Conservation (phyloP, 2,797 vertebrate genomes). For the Glyptemys insculpta region DNA sequence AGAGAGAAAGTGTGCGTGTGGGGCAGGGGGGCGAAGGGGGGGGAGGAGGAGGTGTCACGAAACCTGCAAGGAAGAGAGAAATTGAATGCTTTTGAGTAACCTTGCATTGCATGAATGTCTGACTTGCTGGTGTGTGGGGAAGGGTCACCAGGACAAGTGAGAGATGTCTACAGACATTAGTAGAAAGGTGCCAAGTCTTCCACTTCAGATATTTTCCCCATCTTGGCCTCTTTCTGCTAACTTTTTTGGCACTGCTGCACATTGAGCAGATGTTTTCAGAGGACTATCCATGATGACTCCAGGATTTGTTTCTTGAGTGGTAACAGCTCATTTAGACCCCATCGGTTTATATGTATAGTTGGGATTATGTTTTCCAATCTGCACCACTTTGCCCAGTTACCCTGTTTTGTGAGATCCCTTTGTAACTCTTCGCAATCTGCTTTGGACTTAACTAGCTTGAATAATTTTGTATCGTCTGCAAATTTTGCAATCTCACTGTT, state of each 20-base stretch:
- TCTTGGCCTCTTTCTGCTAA: not conserved
- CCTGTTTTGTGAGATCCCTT: not conserved
- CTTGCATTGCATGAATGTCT: fast-evolving
- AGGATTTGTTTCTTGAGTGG: not conserved
- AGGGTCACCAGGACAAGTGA: fast-evolving
- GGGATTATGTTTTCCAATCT: not conserved
- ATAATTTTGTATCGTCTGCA: not conserved
- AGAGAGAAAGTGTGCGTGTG: not conserved
- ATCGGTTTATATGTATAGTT: not conserved
- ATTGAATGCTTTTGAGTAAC: not conserved
- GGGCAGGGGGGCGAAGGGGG: not conserved
- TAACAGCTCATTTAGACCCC: not conserved
- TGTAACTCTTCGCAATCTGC: not conserved
- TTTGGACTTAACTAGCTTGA: not conserved
- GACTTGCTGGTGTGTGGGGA: not conserved
- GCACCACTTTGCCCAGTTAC: not conserved
- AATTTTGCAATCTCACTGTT: not conserved
- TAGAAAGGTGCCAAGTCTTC: not conserved
- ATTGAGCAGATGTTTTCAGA: not conserved
- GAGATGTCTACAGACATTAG: not conserved
- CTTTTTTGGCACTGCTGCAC: not conserved
- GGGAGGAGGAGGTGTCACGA: fast-evolving
- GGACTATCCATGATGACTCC: not conserved
- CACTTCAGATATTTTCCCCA: not conserved
- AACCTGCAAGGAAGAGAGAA: not conserved